Conservation (phyloP, 2,888 invertebrate species). For the Stenodera caucasica region DNA sequence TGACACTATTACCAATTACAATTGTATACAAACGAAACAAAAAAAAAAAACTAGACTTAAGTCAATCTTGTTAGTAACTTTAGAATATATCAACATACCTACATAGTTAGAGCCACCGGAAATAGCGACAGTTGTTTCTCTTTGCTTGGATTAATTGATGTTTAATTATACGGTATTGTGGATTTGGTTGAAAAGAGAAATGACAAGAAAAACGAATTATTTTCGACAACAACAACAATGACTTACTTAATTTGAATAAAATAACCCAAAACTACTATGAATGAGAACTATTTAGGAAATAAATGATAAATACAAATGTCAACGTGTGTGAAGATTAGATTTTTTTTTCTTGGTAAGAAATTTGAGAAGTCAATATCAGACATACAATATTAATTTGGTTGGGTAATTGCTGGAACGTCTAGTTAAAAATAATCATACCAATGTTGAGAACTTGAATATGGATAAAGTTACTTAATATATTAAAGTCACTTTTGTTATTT, state of each 20-base stretch:
- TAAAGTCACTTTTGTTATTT: too few relatives aligned
- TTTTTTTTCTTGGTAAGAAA: slow-evolving; percentile 20
- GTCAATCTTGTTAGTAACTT: slow-evolving; percentile 22
- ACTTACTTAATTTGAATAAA: neutral
- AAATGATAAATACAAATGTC: slow-evolving; percentile 25
- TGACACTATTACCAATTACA: slow-evolving; percentile 21
- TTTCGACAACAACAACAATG: too few relatives aligned
- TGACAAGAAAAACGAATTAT: slow-evolving; percentile 2
- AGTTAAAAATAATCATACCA: slow-evolving; percentile 22
- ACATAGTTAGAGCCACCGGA: slow-evolving; percentile 28
- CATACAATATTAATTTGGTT: slow-evolving; percentile 24
- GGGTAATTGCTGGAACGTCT: slow-evolving; percentile 29
- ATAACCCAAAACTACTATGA: neutral
- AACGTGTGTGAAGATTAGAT: slow-evolving; percentile 23
- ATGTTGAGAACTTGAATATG: slow-evolving; percentile 8
- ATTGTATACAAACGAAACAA: neutral
- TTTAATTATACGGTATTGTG: slow-evolving; percentile 27
- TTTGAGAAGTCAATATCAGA: slow-evolving; percentile 13
- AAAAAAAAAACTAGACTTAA: slow-evolving; percentile 17
- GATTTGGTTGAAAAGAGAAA: slow-evolving; percentile 14
- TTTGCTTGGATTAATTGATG: slow-evolving; percentile 28
- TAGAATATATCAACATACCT: slow-evolving; percentile 24
- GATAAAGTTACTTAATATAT: slow-evolving; percentile 1
- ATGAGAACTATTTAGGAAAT: too few relatives aligned
- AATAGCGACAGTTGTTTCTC: slow-evolving; percentile 23